Evolutionary conservation across 2,888 invertebrate genomes (phyloP).

Genomic region (Pteria penguin): DNA sequence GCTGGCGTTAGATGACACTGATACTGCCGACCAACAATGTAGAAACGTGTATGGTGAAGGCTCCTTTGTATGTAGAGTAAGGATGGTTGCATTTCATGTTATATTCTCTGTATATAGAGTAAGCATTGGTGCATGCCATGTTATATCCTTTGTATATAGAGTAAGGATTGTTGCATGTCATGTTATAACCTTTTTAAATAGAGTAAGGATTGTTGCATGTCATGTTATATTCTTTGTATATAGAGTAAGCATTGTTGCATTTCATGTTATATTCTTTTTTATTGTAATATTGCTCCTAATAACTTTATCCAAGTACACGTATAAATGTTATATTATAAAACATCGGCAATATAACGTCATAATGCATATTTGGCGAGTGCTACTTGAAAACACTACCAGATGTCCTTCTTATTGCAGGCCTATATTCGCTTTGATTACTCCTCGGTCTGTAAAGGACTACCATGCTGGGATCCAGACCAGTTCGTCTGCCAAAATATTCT

Average conservation of each 20-base stretch:
- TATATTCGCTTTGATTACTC: slow-evolving; percentile 12
- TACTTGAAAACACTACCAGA: too few relatives aligned
- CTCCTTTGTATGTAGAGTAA: slow-evolving; percentile 31
- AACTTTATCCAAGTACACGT: too few relatives aligned
- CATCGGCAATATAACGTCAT: too few relatives aligned
- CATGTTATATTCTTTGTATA: slow-evolving; percentile 30
- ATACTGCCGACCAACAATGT: slow-evolving; percentile 26
- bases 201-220: too few relatives aligned
- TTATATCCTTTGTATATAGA: slow-evolving; percentile 29
- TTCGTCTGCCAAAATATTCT: not conserved
- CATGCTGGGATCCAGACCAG: slow-evolving; percentile 5
- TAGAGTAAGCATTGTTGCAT: slow-evolving; percentile 14
- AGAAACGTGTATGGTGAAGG: slow-evolving; percentile 6
- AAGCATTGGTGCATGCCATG: too few relatives aligned
- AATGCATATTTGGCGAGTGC: too few relatives aligned
- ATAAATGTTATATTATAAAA: too few relatives aligned
- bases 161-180: slow-evolving; percentile 8
- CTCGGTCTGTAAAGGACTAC: slow-evolving; percentile 16
- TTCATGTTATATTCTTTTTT: not conserved
- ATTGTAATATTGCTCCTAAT: too few relatives aligned
- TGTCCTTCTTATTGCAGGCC: slow-evolving; percentile 4
- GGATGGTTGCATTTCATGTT: not conserved
- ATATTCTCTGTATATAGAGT: not conserved
- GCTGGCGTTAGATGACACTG: too few relatives aligned
- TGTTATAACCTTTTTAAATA: not conserved